Evolutionary conservation across 2,797 vertebrate species (phyloP).

Genomic region (Picus viridis): DNA sequence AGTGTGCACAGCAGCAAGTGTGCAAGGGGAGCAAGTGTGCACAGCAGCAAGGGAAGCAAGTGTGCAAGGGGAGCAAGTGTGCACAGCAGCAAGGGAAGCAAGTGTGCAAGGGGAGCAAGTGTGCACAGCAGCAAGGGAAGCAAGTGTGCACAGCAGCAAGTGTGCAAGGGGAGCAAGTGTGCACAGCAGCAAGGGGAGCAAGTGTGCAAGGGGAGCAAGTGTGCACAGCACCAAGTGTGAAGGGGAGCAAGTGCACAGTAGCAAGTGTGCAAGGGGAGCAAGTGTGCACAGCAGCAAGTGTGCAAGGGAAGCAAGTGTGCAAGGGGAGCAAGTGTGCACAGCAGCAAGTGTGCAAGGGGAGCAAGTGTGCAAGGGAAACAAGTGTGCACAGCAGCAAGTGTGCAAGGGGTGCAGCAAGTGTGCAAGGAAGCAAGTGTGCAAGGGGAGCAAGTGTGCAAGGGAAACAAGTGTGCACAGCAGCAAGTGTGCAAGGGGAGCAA

Average conservation of each 20-base stretch:
- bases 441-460: too few relatives aligned
- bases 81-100: background rate
- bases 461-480: too few relatives aligned
- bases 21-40: background rate
- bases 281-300: background rate
- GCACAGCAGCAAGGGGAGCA: too few relatives aligned
- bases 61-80: background rate
- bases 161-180: background rate
- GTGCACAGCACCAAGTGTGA: too few relatives aligned
- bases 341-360: too few relatives aligned
- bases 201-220: background rate
- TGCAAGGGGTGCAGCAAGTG: too few relatives aligned
- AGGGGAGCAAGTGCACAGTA: background rate
- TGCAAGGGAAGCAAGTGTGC: too few relatives aligned
- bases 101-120: background rate
- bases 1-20: background rate
- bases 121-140: fast-evolving
- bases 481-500: too few relatives aligned
- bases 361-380: too few relatives aligned
- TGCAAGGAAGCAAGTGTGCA: too few relatives aligned
- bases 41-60: background rate
- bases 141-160: background rate
- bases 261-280: fast-evolving
- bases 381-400: background rate
- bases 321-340: too few relatives aligned